Evolutionary conservation across 2,113 vertebrate genomes (phyloP).

Genomic region (Verasper variegatus): DNA sequence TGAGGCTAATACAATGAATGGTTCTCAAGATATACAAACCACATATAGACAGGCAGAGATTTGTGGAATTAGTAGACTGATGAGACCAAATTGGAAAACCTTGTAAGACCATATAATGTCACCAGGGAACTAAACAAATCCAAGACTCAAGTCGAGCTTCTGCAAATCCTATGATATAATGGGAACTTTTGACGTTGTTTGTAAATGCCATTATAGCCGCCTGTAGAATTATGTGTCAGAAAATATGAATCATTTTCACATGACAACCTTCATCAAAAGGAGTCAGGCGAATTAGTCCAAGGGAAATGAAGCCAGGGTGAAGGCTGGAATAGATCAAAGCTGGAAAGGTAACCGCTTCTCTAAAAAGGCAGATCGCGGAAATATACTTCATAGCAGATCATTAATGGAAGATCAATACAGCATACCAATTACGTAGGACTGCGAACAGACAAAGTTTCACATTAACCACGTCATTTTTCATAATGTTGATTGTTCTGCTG

Average conservation of each 20-base stretch:
- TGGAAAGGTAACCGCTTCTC: constrained; percentile 5
- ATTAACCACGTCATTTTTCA: constrained; percentile 60
- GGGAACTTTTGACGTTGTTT: background rate
- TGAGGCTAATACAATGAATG: too few relatives aligned
- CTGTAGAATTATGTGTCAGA: background rate
- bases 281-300: background rate
- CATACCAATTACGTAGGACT: constrained; percentile 36
- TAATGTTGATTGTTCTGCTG: constrained; percentile 52
- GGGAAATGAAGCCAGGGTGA: background rate
- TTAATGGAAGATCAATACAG: constrained; percentile 55
- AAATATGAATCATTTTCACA: background rate
- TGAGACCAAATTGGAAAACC: too few relatives aligned
- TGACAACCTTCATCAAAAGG: background rate
- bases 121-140: too few relatives aligned
- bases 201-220: background rate
- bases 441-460: constrained; percentile 42
- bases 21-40: too few relatives aligned
- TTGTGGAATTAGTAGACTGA: too few relatives aligned
- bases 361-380: constrained; percentile 22
- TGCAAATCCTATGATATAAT: too few relatives aligned
- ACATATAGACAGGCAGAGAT: too few relatives aligned
- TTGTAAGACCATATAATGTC: too few relatives aligned
- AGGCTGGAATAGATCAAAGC: constrained; percentile 8
- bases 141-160: too few relatives aligned
- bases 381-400: constrained; percentile 38